phyloP scores from a whole-genome alignment of 35 echinoderm and acorn worm genomes.

The Apostichopus californicus region DNA sequence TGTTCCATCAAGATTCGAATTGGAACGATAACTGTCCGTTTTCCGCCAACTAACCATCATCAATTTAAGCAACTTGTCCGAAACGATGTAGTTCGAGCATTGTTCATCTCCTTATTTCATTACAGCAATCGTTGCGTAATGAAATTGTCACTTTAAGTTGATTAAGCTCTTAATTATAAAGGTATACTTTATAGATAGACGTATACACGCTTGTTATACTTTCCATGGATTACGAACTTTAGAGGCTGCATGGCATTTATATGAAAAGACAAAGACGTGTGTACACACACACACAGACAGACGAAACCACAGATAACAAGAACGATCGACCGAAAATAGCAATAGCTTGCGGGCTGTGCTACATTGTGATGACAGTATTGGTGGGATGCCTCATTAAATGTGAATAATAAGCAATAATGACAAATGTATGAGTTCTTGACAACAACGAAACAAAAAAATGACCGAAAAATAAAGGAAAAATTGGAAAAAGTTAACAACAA shows the following conservation, averaged over 20 bases:
- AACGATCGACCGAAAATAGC: too few relatives aligned
- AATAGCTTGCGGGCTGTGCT: too few relatives aligned
- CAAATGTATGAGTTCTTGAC: too few relatives aligned
- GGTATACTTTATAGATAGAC: too few relatives aligned
- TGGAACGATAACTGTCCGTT: constrained; percentile 42
- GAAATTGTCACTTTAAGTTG: constrained; percentile 21
- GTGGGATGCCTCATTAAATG: too few relatives aligned
- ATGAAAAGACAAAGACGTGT: neutral
- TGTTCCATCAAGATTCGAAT: constrained; percentile 18
- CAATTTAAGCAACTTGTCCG: neutral
- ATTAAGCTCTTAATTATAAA: neutral
- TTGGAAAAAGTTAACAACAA: too few relatives aligned
- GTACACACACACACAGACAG: neutral
- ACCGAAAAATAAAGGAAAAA: too few relatives aligned
- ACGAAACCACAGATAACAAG: neutral
- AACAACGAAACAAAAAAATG: too few relatives aligned
- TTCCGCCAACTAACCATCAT: constrained; percentile 16
- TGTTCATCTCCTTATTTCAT: constrained; percentile 31
- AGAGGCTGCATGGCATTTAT: neutral
- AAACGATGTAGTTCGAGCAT: neutral
- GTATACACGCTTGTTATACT: too few relatives aligned
- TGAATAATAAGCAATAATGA: too few relatives aligned
- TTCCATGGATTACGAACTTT: neutral
- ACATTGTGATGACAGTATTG: too few relatives aligned
- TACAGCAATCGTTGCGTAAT: constrained; percentile 9